Evolutionary conservation across 64 coral and sea anemone genomes (phyloP), one percentile per base, ranked within the genome.

Genomic region (Montipora efflorescens): DNA sequence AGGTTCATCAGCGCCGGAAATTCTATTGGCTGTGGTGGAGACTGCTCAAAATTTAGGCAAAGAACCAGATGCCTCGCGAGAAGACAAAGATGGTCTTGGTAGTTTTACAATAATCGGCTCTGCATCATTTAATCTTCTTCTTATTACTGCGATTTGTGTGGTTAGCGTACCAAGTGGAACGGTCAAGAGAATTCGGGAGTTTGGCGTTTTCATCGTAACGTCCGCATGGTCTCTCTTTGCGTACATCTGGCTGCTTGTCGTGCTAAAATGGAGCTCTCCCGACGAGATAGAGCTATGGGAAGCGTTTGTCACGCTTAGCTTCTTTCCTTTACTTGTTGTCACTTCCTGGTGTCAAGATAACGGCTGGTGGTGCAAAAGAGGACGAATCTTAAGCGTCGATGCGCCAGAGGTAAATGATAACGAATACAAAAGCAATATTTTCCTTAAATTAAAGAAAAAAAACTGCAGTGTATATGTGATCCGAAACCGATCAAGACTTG

Each of bases 191-290:
- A 47, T 98, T 51, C 83, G 92, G 0, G 96, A 98, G 28, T 95
- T 95, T 88, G 93, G 94, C 52, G 96, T 98, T 10, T 98, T 95
- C 81, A 49, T 95, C 80, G 58, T 93, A 16, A 98, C 96, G 2
- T 92, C 94, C 18, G 79, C 92, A 2, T 98, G 93, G 93, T 98
- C 96, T 12, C 83, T 98, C 74, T 95, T 98, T 88, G 96, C 96
- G 0, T 98, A 98, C 90, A 64, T 98, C 15, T 98, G 96, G 96
- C 55, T 98, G 22, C 59, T 98, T 0, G 53, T 98, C 10, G 90
- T 95, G 19, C 70, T 98, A 1, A 95, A 90, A 59, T 95, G 90
- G 94, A 48, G 68, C 11, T 93, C 93, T 45, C 96, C 96, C 22
- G 83, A 95, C 46, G 96, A 93, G 11, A 72, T 95, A 5, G 90